phyloP scores from a whole-genome alignment of 2,113 vertebrate species.

The Tyrannus savana region DNA sequence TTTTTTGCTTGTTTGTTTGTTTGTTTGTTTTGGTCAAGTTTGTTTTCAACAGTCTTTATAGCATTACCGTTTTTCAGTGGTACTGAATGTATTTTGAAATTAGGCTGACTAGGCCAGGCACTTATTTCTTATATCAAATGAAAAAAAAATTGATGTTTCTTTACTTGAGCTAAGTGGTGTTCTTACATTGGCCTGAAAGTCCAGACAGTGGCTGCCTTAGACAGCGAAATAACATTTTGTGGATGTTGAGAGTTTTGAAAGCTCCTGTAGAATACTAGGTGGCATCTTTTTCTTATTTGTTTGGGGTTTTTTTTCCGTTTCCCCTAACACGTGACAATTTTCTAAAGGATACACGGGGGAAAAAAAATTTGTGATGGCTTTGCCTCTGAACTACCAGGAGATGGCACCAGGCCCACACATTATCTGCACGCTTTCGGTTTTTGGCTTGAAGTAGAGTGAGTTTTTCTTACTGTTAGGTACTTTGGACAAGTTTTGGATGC shows the following conservation, averaged over 20 bases:
- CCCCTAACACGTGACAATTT: background rate
- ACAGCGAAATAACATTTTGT: background rate
- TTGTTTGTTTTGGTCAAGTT: background rate
- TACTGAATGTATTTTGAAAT: background rate
- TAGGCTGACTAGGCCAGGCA: background rate
- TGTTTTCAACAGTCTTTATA: background rate
- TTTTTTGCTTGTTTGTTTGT: background rate
- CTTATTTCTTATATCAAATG: background rate
- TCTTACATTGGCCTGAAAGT: background rate
- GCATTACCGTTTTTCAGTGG: background rate
- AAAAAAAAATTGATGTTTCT: background rate
- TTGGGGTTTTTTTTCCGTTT: background rate
- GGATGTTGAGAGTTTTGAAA: background rate
- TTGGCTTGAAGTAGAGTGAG: background rate
- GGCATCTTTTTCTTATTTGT: background rate
- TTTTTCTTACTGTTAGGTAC: background rate
- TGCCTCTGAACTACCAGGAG: conserved; percentile 33
- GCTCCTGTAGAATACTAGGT: background rate
- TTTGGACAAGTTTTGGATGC: background rate
- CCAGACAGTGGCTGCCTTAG: background rate
- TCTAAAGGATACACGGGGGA: background rate
- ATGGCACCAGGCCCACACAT: conserved; percentile 39
- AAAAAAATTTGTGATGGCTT: background rate
- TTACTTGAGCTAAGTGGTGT: too few species aligned
- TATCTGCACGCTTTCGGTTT: background rate